phyloP scores from a whole-genome alignment of 2,113 vertebrate species.

The Aramus guarauna region DNA sequence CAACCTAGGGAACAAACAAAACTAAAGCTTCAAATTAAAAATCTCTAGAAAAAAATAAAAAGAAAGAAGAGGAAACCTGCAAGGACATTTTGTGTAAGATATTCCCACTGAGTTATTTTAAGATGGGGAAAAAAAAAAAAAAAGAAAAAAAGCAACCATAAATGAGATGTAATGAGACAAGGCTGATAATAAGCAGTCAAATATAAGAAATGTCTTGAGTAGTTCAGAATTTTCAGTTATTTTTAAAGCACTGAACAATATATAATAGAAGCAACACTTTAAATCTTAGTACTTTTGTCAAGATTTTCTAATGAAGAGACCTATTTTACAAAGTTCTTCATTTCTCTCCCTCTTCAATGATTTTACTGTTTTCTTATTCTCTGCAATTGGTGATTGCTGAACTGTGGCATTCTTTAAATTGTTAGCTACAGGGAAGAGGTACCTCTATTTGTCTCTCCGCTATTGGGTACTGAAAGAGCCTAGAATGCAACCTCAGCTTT shows the following conservation, averaged over 20 bases:
- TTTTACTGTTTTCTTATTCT: background rate
- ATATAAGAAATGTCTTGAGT: background rate
- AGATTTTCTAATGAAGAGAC: background rate
- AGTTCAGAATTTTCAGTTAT: background rate
- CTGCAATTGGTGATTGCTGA: background rate
- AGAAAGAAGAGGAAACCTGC: background rate
- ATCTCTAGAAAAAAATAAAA: background rate
- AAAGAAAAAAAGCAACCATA: background rate
- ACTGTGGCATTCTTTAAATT: background rate
- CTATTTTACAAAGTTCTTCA: background rate
- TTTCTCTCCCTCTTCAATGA: background rate
- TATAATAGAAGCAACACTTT: background rate
- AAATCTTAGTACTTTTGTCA: background rate
- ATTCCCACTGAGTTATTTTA: background rate
- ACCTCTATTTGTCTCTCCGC: background rate
- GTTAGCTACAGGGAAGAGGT: background rate
- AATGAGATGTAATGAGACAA: background rate
- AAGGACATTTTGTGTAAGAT: background rate
- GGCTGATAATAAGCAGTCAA: background rate
- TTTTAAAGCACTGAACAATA: background rate
- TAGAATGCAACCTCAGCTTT: background rate
- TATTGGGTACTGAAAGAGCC: background rate
- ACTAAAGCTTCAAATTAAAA: constrained; percentile 15
- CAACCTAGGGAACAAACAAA: background rate
- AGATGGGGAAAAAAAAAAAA: background rate